Base-by-base conservation (phyloP, 2,888 invertebrate species). In the Neelides folsomi region DNA sequence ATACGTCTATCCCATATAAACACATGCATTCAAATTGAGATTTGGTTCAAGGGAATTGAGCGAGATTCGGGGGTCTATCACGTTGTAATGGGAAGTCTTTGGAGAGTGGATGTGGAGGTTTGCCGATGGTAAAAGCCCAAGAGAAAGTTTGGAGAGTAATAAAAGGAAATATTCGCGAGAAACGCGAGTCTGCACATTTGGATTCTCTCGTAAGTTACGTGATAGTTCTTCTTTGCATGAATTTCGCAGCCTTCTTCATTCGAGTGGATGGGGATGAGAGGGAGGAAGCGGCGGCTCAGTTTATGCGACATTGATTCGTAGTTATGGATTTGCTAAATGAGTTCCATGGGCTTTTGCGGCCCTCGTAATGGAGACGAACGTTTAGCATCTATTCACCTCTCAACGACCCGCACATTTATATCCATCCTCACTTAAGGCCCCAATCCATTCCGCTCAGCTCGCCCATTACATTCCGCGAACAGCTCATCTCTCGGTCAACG, bases 291-390 rank as follows among this genome's bases (percentile, higher is more conserved):
- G 16, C 20, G 27, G 27, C 27, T 27, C 27, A 27, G 27, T 47
- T 47, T 47, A 47, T 39, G 47, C 38, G 47, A 47, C 47, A 47
- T 47, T 47, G 47, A 47, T 47, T 47, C 47, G 47, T 47, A 47
- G 47, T 47, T 47, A 47, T 47, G 47, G 47, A 47, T 47, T 47
- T 36, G 18, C 40, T 47, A 47, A 47, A 47, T 47, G 47, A 47
- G 47, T 47, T 47, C 38, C 37, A 47, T 47, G 47, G 47, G 20
- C 39, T 47, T 47, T 35, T 47, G 47, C 16, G 47, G 47, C 3
- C 39, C 18, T 38, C 16, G 18, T 47, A 47, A 47, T 47, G 47
- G 47, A 47, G 47, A 47, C 37, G 37, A 47, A 47, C 47, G 47
- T 36, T 47, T 47, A 42, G 18, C 42, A 42, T 42, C 42, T 16